Evolutionary conservation across 2,113 vertebrate species (phyloP).

Genomic region (Puma concolor): DNA sequence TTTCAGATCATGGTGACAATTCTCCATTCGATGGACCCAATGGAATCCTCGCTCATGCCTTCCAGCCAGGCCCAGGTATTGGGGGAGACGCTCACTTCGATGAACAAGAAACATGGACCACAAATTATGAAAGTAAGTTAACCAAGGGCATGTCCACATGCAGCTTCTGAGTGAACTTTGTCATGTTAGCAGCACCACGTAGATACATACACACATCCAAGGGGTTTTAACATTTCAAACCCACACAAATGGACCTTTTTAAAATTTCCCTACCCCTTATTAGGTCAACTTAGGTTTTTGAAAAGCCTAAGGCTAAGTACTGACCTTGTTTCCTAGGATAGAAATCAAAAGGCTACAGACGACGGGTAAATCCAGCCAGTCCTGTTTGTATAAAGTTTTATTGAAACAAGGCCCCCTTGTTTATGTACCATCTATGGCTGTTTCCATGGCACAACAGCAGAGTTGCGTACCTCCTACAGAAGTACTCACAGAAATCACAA

Average conservation of each 20-base stretch:
- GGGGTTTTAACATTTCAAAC: not conserved
- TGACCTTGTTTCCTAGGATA: not conserved
- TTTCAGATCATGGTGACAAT: slow-evolving; percentile 91
- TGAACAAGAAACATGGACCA: slow-evolving; percentile 92
- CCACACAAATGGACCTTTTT: not conserved
- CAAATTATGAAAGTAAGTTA: slow-evolving; percentile 82
- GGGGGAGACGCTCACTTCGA: slow-evolving; percentile 96
- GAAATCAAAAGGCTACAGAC: not conserved
- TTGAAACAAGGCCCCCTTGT: no score
- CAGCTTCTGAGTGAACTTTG: not conserved
- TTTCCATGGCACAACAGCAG: not conserved
- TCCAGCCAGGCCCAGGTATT: slow-evolving; percentile 90
- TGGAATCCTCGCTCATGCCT: slow-evolving; percentile 94
- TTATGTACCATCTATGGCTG: not conserved
- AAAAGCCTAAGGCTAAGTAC: not conserved
- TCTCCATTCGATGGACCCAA: slow-evolving; percentile 94
- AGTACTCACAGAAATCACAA: not conserved
- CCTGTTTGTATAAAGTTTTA: not conserved
- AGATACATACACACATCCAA: not conserved
- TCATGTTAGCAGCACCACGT: not conserved
- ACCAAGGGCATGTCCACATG: not conserved
- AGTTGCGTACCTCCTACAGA: not conserved
- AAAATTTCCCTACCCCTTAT: not conserved
- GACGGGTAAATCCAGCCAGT: not conserved
- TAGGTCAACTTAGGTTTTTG: not conserved